These are phyloP conservation scores for Gymnocephalus cernua DNA, from an alignment of 2,113 vertebrate genomes.

Conservation along the genomic window DNA sequence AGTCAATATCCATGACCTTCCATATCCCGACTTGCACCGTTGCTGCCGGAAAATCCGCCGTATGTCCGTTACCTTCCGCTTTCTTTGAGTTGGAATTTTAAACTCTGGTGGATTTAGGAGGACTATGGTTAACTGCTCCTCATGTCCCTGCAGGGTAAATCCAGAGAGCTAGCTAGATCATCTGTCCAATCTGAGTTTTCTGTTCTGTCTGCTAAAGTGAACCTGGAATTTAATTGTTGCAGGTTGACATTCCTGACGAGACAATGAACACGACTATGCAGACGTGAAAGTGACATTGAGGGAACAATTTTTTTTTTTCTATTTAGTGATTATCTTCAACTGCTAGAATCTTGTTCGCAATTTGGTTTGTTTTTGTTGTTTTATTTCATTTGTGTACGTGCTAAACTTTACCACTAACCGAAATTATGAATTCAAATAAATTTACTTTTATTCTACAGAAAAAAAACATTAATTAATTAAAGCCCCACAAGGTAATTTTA, in stretches of 20 bases:
- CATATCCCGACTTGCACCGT: too few species aligned
- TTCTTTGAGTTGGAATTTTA: too few species aligned
- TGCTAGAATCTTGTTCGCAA: background rate
- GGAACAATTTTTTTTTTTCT: background rate
- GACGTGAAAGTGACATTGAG: background rate
- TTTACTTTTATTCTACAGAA: too few species aligned
- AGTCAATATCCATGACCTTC: too few species aligned
- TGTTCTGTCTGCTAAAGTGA: conserved; percentile 2
- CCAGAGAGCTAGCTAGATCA: too few species aligned
- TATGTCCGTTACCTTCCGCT: too few species aligned
- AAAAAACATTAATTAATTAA: background rate
- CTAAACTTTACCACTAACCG: background rate
- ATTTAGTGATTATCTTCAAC: background rate
- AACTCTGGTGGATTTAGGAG: too few species aligned
- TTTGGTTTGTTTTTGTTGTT: background rate
- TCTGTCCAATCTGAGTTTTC: too few species aligned
- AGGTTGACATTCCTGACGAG: conserved; percentile 9
- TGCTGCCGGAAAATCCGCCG: too few species aligned
- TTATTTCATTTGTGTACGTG: background rate
- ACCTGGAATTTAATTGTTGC: conserved; percentile 11
- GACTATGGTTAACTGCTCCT: too few species aligned
- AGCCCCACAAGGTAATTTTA: too few species aligned
- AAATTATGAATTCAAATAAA: background rate
- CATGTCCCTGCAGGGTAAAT: too few species aligned
- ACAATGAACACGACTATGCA: conserved; percentile 2